phyloP scores from a whole-genome alignment of 2,888 invertebrate species.

The Agrotis segetum region DNA sequence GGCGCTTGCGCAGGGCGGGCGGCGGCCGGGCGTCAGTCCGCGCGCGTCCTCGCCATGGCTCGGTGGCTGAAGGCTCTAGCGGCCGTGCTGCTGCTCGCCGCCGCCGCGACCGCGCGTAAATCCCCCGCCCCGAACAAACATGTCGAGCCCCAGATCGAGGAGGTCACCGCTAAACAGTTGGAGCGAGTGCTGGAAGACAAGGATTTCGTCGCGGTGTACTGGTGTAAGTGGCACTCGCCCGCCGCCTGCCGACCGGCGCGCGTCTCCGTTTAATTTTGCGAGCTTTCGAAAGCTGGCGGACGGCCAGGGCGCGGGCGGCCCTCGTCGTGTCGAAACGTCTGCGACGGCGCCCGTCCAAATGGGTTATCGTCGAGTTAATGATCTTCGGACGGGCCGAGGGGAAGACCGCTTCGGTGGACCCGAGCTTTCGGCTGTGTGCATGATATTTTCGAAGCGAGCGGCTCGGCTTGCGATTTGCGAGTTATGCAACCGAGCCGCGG shows the following conservation, averaged over 20 bases:
- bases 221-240: constrained; percentile 95
- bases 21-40: constrained; percentile 82
- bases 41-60: constrained; percentile 90
- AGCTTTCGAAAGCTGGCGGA: constrained; percentile 74
- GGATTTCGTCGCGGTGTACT: constrained; percentile 98
- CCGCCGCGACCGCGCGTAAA: constrained; percentile 87
- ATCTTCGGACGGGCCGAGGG: constrained; percentile 81
- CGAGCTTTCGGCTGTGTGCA: constrained; percentile 66
- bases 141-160: constrained; percentile 96
- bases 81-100: constrained; percentile 90
- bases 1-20: constrained; percentile 78
- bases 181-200: constrained; percentile 97
- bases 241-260: constrained; percentile 73
- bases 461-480: constrained; percentile 73
- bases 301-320: constrained; percentile 79
- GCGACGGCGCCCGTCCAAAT: constrained; percentile 85
- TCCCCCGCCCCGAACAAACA: constrained; percentile 80
- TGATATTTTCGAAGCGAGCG: constrained; percentile 84
- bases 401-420: constrained; percentile 72
- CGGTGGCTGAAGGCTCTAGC: constrained; percentile 88
- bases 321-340: constrained; percentile 82
- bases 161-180: constrained; percentile 97
- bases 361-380: constrained; percentile 87
- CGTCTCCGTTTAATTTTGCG: constrained; percentile 77
- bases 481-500: constrained; percentile 87